phyloP scores from a whole-genome alignment of 2,888 invertebrate genomes.

The Acleris literana region DNA sequence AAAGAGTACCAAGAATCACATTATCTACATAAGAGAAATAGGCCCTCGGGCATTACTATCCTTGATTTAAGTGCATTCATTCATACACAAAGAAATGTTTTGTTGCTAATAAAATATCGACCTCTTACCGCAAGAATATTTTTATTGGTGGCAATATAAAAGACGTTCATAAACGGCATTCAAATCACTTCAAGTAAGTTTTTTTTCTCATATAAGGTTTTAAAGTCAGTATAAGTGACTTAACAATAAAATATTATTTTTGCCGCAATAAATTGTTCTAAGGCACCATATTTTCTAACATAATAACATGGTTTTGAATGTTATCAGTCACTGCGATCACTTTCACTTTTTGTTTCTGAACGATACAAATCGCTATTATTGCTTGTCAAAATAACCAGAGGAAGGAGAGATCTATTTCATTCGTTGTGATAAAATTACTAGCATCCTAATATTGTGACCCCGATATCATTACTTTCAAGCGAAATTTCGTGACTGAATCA shows the following conservation, averaged over 20 bases:
- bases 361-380: slow-evolving; percentile 36
- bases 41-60: too few species aligned
- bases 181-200: not conserved
- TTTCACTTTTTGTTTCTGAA: slow-evolving; percentile 28
- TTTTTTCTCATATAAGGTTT: not conserved
- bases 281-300: too few species aligned
- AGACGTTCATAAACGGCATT: slow-evolving; percentile 11
- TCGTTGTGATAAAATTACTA: slow-evolving; percentile 52
- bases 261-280: too few species aligned
- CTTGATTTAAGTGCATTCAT: too few species aligned
- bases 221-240: not conserved
- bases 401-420: slow-evolving; percentile 55
- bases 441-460: slow-evolving; percentile 53
- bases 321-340: not conserved
- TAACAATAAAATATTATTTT: too few species aligned
- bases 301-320: not conserved
- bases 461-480: slow-evolving; percentile 53
- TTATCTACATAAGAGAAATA: too few species aligned
- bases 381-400: slow-evolving; percentile 55
- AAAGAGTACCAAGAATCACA: too few species aligned
- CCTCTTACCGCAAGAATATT: not conserved
- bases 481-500: slow-evolving; percentile 52
- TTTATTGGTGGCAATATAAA: not conserved
- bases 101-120: too few species aligned
- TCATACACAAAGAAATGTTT: too few species aligned